Evolutionary conservation across 1,140 invertebrate genomes (phyloP), one percentile per base, ranked within the genome.

Genomic region (Vanessa atalanta): DNA sequence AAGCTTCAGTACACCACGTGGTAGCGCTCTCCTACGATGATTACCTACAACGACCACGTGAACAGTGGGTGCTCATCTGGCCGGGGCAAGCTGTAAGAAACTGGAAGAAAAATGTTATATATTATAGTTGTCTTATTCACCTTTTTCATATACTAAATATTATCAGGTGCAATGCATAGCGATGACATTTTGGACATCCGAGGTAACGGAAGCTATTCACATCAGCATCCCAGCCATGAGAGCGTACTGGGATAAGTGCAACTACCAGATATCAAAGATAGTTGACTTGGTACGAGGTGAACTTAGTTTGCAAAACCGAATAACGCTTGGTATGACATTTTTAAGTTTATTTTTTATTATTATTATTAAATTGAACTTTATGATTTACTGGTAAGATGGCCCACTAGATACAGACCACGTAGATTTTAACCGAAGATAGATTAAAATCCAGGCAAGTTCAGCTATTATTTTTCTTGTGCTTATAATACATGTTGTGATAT

Each of bases 21-120:
- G 95, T 96, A 51, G 75, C 91, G 0, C 84, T 93, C 26, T 94
- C 95, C 0, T 95, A 95, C 67, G 92, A 94, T 65, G 96, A 95
- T 31, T 99, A 98, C 86, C 80, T 93, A 0, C 94, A 92, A 31
- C 95, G 94, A 72, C 75, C 91, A 1, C 92, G 98, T 72, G 94
- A 95, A 14, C 84, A 95, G n/a, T 99, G 98, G 98, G 96, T 98
- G 0, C 93, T 97, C 0, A 88, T 95, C 0, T 99, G 97, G 97
- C 97, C 97, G 0, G 98, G 98, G 9, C 98, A 99, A 93, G 94
- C 95, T n/a, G 94, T 95, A 87, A 78, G 84, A 68, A n/a, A 43
- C n/a, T 55, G 4, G 14, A 9, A 14, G 11, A 11, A 66, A 11
- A 65, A 4, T 64, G 16, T 11, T 20, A 37, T 47, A 15, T 5